A percentile compares a stretch with the other conserved stretches of the same genome.
These are phyloP conservation scores for Pentalonia nigronervosa DNA, from an alignment of 1,140 invertebrate genomes.

Conservation along the genomic window DNA sequence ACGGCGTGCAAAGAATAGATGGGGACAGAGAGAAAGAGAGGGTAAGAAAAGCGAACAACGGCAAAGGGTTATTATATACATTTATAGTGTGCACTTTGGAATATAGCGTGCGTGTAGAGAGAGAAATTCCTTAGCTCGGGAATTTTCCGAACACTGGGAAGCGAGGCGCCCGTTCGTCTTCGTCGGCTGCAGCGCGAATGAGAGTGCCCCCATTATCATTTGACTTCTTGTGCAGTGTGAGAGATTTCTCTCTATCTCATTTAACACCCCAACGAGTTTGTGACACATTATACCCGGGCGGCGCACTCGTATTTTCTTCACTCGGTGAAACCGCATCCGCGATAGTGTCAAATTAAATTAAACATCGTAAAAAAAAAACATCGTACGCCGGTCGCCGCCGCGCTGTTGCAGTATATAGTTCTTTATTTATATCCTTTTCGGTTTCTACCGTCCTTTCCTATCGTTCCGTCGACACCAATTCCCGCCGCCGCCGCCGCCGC, in stretches of 20 bases:
- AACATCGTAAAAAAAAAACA: conserved; percentile 31
- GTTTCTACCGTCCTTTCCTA: background rate
- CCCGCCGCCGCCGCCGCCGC: background rate
- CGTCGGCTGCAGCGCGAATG: background rate
- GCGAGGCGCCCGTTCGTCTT: background rate
- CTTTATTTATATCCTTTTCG: conserved; percentile 31
- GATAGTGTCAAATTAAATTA: conserved; percentile 54
- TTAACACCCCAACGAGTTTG: conserved; percentile 44
- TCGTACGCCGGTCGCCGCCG: background rate
- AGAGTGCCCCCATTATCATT: conserved; percentile 3
- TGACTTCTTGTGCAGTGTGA: conserved; percentile 27
- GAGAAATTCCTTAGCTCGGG: conserved; percentile 42
- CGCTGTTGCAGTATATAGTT: background rate
- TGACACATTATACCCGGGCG: background rate
- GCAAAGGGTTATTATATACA: conserved; percentile 12
- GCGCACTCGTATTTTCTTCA: conserved; percentile 24
- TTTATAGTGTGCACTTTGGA: background rate
- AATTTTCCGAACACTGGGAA: conserved; percentile 25
- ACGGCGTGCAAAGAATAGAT: background rate
- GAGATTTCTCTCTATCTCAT: conserved; percentile 48
- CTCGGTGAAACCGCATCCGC: background rate
- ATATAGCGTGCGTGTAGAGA: background rate
- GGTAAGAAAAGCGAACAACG: background rate
- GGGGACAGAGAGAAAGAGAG: no score
- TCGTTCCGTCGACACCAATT: background rate